Conservation (phyloP, 2,888 invertebrate genomes). For the Drosophila neonasuta region DNA sequence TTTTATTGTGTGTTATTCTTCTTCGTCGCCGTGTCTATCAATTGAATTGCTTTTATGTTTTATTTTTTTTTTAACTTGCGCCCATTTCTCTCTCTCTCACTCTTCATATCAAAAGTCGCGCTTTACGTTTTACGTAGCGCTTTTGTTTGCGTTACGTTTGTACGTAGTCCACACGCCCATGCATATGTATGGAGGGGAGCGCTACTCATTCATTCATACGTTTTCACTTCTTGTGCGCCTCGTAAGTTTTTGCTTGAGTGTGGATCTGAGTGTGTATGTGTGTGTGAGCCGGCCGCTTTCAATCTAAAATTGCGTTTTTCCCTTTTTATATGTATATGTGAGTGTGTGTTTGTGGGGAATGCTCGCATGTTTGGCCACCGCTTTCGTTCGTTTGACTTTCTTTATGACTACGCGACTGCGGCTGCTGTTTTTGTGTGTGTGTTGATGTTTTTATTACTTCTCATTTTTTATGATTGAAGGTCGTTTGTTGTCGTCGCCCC, state of each 20-base stretch:
- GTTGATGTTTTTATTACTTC: conserved; percentile 57
- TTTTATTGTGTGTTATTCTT: conserved; percentile 37
- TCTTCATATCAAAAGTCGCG: conserved; percentile 51
- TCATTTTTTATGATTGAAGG: conserved; percentile 72
- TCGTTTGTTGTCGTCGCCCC: conserved; percentile 50
- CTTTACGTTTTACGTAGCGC: conserved; percentile 48
- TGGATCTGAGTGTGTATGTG: background rate
- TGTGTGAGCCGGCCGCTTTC: conserved; percentile 40
- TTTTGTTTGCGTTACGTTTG: conserved; percentile 48
- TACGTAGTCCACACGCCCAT: conserved; percentile 24
- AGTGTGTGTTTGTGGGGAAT: conserved; percentile 5
- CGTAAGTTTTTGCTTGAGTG: conserved; percentile 1
- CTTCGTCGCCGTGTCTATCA: conserved; percentile 43
- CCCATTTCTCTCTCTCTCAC: conserved; percentile 34
- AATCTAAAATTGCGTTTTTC: conserved; percentile 66
- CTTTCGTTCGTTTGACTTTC: conserved; percentile 59
- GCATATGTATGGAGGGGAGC: background rate
- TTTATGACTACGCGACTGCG: conserved; percentile 46
- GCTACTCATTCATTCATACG: conserved; percentile 64
- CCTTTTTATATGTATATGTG: conserved; percentile 34
- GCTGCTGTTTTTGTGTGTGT: conserved; percentile 32
- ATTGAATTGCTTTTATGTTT: conserved; percentile 38
- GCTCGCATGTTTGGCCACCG: conserved; percentile 34
- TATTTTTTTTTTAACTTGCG: conserved; percentile 21
- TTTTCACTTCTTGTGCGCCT: conserved; percentile 51